Conservation (phyloP, 2,797 vertebrate genomes). For the Rhincodon typus region DNA sequence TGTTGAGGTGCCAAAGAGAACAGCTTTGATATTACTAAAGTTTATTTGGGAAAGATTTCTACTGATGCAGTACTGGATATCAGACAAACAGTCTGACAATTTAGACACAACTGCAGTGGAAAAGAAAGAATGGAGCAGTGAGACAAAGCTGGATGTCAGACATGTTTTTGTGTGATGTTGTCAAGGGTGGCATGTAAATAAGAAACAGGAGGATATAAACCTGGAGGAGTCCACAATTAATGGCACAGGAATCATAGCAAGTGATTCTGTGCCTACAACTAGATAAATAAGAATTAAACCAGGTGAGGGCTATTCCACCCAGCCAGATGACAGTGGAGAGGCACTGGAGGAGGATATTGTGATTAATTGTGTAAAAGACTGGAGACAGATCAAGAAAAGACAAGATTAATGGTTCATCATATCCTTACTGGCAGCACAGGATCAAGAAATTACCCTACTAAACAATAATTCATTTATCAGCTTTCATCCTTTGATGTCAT, state of each 20-base stretch:
- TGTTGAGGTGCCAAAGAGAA: neutral
- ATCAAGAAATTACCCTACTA: neutral
- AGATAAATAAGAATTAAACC: neutral
- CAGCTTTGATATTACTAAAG: neutral
- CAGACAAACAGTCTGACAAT: neutral
- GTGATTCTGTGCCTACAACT: neutral
- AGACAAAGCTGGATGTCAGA: neutral
- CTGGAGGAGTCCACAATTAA: neutral
- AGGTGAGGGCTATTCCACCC: neutral
- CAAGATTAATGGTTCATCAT: neutral
- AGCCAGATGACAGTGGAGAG: neutral
- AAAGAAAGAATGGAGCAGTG: no score
- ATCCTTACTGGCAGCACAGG: neutral
- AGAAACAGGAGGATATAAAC: neutral
- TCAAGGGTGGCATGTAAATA: neutral
- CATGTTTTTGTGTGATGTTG: neutral
- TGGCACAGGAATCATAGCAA: neutral
- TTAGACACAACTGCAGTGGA: neutral
- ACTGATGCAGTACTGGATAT: neutral
- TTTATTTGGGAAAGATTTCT: neutral
- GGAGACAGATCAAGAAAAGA: neutral
- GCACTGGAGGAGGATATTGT: neutral
- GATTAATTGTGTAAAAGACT: neutral
- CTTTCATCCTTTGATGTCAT: neutral
- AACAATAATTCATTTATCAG: neutral